Conservation (phyloP, 2,888 invertebrate species). For the Pristionchus arcanus region DNA sequence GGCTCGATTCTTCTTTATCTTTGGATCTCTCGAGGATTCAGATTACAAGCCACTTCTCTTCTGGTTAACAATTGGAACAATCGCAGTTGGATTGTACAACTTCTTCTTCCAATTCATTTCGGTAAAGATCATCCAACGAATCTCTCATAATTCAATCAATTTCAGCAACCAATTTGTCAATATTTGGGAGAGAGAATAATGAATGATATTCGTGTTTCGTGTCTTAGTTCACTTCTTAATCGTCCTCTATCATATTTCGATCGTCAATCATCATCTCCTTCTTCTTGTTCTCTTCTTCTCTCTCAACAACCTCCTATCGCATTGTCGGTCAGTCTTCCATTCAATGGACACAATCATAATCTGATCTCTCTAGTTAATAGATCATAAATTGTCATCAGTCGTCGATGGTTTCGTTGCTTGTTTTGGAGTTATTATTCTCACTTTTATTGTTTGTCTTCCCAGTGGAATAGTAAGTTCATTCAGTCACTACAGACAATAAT, state of each 20-base stretch:
- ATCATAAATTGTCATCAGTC: neutral
- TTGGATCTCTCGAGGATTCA: slow-evolving; percentile 9
- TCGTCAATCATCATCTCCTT: slow-evolving; percentile 1
- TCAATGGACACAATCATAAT: neutral
- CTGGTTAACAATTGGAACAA: slow-evolving; percentile 18
- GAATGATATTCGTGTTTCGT: slow-evolving; percentile 37
- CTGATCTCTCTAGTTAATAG: neutral
- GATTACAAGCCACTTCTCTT: slow-evolving; percentile 1
- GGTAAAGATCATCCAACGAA: neutral
- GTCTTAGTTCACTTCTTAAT: slow-evolving; percentile 33
- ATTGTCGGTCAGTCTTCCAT: neutral
- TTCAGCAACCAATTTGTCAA: slow-evolving; percentile 24
- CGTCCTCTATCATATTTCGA: slow-evolving; percentile 50
- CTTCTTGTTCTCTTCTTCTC: slow-evolving; percentile 30
- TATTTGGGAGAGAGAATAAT: slow-evolving; percentile 29
- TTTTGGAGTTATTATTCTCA: neutral
- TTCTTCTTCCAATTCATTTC: slow-evolving; percentile 33
- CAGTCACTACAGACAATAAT: neutral
- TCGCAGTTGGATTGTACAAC: neutral
- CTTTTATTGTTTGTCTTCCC: slow-evolving; percentile 20
- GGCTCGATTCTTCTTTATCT: slow-evolving; percentile 43
- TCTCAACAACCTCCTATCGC: slow-evolving; percentile 46
- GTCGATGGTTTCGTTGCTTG: neutral
- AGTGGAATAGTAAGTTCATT: slow-evolving; percentile 28
- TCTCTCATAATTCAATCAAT: neutral